Percentiles rank a stretch among this genome's conserved stretches.
phyloP scores from a whole-genome alignment of 1,140 invertebrate species.

The Asbolus verrucosus region DNA sequence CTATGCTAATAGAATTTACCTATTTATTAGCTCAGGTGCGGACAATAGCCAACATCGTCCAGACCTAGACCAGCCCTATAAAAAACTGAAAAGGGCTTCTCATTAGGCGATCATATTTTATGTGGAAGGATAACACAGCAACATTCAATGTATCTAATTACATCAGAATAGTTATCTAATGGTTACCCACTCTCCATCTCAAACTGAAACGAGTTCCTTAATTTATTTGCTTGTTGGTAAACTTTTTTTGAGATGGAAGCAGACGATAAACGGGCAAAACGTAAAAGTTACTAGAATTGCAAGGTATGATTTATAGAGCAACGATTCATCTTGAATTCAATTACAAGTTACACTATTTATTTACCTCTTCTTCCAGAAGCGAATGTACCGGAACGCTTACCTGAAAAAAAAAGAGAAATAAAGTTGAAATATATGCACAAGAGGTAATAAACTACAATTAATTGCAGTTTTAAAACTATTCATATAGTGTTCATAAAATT shows the following conservation, averaged over 20 bases:
- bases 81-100: slow-evolving; percentile 3
- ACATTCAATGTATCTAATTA: slow-evolving; percentile 32
- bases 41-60: slow-evolving; percentile 35
- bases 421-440: too few relatives aligned
- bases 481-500: too few relatives aligned
- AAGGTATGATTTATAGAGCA: slow-evolving; percentile 12
- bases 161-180: slow-evolving; percentile 21
- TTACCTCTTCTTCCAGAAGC: neutral
- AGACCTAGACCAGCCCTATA: neutral
- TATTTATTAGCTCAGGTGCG: slow-evolving; percentile 47
- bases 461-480: too few relatives aligned
- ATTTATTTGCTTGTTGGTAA: slow-evolving; percentile 28
- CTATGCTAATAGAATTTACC: slow-evolving; percentile 47
- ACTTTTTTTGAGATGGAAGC: neutral
- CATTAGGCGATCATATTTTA: slow-evolving; percentile 40
- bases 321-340: slow-evolving; percentile 22
- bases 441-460: too few relatives aligned
- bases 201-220: slow-evolving; percentile 6
- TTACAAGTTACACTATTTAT: slow-evolving; percentile 24
- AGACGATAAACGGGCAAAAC: neutral
- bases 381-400: neutral
- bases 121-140: too few relatives aligned
- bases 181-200: neutral
- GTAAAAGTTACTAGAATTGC: neutral
- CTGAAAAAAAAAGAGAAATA: neutral